A percentile compares a stretch with the other conserved stretches of the same genome.
Evolutionary conservation across 2,888 invertebrate genomes (phyloP).

Genomic region (Hofmannophila pseudospretella): DNA sequence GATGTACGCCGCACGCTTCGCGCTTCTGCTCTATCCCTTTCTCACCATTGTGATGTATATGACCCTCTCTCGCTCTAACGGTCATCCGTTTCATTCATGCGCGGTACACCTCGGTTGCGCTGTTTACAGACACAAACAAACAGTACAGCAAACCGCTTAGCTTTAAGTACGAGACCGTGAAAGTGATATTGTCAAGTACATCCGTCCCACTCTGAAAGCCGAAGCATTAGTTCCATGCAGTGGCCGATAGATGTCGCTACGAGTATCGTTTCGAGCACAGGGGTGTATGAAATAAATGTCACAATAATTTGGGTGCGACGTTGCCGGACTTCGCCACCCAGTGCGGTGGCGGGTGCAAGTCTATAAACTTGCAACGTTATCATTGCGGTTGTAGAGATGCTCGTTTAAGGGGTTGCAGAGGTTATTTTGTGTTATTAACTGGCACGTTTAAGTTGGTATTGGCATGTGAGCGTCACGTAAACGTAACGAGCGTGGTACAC

Average conservation of each 20-base stretch:
- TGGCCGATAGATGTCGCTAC: constrained; percentile 66
- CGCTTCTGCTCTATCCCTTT: constrained; percentile 49
- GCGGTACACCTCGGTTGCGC: constrained; percentile 72
- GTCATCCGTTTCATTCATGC: constrained; percentile 78
- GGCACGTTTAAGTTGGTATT: constrained; percentile 43
- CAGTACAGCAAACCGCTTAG: constrained; percentile 78
- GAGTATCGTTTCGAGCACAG: constrained; percentile 48
- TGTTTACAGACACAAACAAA: constrained; percentile 79
- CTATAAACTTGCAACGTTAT: constrained; percentile 49
- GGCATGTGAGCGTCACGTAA: constrained; percentile 70
- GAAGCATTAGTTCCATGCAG: constrained; percentile 41
- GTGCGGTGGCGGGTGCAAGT: constrained; percentile 61
- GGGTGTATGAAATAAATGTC: constrained; percentile 60
- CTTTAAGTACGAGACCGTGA: constrained; percentile 77
- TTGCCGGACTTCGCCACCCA: constrained; percentile 75
- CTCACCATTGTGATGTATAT: constrained; percentile 25
- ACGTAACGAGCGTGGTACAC: constrained; percentile 72
- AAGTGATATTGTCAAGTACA: constrained; percentile 75
- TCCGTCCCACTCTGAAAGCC: constrained; percentile 65
- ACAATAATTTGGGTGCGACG: constrained; percentile 73
- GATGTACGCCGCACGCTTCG: constrained; percentile 77
- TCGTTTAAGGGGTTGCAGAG: constrained; percentile 34
- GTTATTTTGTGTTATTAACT: constrained; percentile 36
- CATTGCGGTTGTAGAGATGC: constrained; percentile 29
- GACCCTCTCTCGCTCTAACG: constrained; percentile 44